Evolutionary conservation across 2,113 vertebrate species (phyloP), one percentile per base, ranked within the genome.

Genomic region (Misgurnus anguillicaudatus): DNA sequence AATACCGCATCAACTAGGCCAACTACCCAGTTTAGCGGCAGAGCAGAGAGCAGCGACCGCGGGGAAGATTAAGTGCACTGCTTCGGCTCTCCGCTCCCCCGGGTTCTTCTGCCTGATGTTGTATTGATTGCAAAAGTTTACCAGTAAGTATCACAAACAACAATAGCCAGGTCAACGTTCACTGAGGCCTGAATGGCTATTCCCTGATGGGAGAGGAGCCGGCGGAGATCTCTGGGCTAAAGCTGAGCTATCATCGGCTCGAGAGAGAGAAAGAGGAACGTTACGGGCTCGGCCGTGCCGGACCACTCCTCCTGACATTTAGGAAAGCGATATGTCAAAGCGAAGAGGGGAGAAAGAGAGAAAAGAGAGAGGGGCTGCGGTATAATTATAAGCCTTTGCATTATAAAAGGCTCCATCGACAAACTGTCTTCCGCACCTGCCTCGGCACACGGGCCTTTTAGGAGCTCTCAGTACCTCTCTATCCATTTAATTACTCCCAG

Each of bases 101-200:
- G 96, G 96, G 97, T 93, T 85, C 88, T 86, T 86, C 83, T 73
- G 91, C 94, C 94, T 98, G 95, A 94, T 92, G 96, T 87, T 89
- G 94, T 95, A 98, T 98, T 94, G 97, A 98, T 99, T 96, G 95
- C 82, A 82, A 95, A 96, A 97, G 95, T 98, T 98, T 96, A 94
- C 94, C 94, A 87, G 95, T 96, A 94, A 98, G 95, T 92, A 95
- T 93, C 96, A 95, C 95, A 96, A 96, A 95, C 95, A 97, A 91
- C 96, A 95, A 94, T 93, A 95, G 95, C 95, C 94, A 93, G 96
- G 96, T 94, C 95, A 95, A 95, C 90, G 90, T 95, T 94, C 83
- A 88, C 93, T 91, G 93, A 94, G 90, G 95, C 94, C 92, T 92
- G 96, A 94, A 89, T 87, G 77, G 74, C 89, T 93, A 94, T 93